phyloP scores from a whole-genome alignment of 1,140 invertebrate species.

The Hylyphantes graminicola region DNA sequence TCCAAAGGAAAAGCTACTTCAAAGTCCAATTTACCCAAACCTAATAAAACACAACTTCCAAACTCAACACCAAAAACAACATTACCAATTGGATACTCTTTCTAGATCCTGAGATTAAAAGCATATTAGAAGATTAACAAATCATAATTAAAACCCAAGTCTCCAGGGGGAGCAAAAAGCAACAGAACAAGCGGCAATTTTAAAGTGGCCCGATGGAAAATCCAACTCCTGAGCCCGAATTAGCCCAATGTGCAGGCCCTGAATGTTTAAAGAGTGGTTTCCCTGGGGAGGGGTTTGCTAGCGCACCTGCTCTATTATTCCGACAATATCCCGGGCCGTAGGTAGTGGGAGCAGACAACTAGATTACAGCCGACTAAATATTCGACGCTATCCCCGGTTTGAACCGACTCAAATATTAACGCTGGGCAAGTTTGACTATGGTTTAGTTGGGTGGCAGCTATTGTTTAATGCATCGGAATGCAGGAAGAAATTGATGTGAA shows the following conservation, averaged over 20 bases:
- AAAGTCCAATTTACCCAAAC: too few relatives aligned
- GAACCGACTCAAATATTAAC: conserved; percentile 57
- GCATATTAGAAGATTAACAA: conserved; percentile 4
- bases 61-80: too few relatives aligned
- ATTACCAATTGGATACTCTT: too few relatives aligned
- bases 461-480: too few relatives aligned
- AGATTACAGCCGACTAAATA: conserved; percentile 57
- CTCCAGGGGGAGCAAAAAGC: not conserved
- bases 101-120: not conserved
- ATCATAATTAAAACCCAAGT: conserved; percentile 18
- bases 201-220: conserved; percentile 4
- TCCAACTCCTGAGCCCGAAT: conserved; percentile 22
- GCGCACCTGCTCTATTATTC: conserved; percentile 56
- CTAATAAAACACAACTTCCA: too few relatives aligned
- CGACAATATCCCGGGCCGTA: conserved; percentile 40
- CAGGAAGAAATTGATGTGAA: too few relatives aligned
- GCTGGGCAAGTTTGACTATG: not conserved
- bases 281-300: conserved; percentile 22
- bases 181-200: conserved; percentile 13
- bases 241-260: conserved; percentile 16
- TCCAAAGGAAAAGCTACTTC: too few relatives aligned
- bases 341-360: conserved; percentile 43
- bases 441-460: too few relatives aligned
- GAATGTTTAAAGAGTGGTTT: conserved; percentile 56
- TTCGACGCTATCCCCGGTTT: conserved; percentile 52